Base-by-base conservation (phyloP, 2,888 invertebrate species). In the Bombylius discolor region DNA sequence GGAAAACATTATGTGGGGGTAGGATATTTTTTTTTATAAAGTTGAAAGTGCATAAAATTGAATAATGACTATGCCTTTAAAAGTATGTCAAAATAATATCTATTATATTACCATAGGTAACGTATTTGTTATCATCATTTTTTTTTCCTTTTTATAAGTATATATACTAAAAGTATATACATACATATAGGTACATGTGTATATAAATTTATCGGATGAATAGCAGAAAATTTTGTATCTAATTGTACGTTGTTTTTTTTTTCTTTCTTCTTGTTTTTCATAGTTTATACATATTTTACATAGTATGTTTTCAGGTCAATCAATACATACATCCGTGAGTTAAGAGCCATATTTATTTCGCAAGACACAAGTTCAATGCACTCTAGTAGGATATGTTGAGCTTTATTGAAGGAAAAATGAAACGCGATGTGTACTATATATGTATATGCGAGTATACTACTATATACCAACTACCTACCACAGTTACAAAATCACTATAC, bases 241-340 rank as follows among this genome's bases (percentile, higher is more conserved):
- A 23, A 23, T 23, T 23, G 23, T 23, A 23, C 3, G 23, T 23
- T 23, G 23, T 23, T 23, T 23, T 23, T 23, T 23, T 23, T 23
- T 23, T 23, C 3, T 23, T 23, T 23, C 23, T 23, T 23, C 23
- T 23, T 23, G 1, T 23, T 23, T 23, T 23, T 23, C n/a, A n/a
- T n/a, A n/a, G n/a, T n/a, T 46, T 32, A 55, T 50, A 11, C 7
- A 9, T 11, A 9, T 46, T 50, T 49, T 55, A 49, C 46, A 49
- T 42, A 61, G 54, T 61, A 60, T 61, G 59, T 62, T 62, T 62
- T 57, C 62, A 62, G 62, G 62, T 62, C 62, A 62, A 62, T 62
- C 62, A 58, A 62, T 62, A 62, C 57, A 59, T 58, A 59, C 57
- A 61, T 62, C 61, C 61, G 60, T 62, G 61, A 61, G 60, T 62